phyloP scores from a whole-genome alignment of 2,888 invertebrate genomes.

The Troides oblongomaculatus region DNA sequence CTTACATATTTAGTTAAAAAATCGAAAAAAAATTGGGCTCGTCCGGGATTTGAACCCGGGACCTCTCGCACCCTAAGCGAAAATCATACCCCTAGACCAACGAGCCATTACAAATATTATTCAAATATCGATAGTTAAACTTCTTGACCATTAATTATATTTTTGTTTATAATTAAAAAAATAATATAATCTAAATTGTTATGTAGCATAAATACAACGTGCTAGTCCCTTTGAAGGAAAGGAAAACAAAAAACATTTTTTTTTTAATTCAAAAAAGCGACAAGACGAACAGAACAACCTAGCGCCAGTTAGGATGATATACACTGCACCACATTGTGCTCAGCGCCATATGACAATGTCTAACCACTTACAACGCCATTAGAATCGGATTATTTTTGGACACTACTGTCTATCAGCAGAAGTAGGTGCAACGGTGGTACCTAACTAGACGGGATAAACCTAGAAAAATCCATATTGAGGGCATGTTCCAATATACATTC shows the following conservation, averaged over 20 bases:
- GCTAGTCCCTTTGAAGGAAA: too few species aligned
- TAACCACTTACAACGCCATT: too few species aligned
- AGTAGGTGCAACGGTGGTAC: neutral
- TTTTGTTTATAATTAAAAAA: too few species aligned
- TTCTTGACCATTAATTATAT: neutral
- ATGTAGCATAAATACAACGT: neutral
- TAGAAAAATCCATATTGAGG: neutral
- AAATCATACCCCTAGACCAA: conserved; percentile 82
- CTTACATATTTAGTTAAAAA: neutral
- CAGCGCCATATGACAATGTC: too few species aligned
- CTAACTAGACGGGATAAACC: neutral
- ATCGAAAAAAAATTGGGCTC: conserved; percentile 58
- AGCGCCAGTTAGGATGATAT: too few species aligned
- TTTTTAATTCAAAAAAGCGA: neutral
- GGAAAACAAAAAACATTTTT: neutral
- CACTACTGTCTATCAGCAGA: too few species aligned
- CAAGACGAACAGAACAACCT: too few species aligned
- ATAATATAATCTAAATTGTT: neutral
- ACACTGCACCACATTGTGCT: too few species aligned
- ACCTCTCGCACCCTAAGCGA: conserved; percentile 81
- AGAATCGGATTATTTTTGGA: too few species aligned
- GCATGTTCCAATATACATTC: neutral
- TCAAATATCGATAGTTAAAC: conserved; percentile 7
- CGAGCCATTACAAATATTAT: conserved; percentile 53
- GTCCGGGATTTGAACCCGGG: conserved; percentile 82